These are phyloP conservation scores for Pseudanteris insignis DNA, from an alignment of 2,888 invertebrate species.

Conservation along the genomic window DNA sequence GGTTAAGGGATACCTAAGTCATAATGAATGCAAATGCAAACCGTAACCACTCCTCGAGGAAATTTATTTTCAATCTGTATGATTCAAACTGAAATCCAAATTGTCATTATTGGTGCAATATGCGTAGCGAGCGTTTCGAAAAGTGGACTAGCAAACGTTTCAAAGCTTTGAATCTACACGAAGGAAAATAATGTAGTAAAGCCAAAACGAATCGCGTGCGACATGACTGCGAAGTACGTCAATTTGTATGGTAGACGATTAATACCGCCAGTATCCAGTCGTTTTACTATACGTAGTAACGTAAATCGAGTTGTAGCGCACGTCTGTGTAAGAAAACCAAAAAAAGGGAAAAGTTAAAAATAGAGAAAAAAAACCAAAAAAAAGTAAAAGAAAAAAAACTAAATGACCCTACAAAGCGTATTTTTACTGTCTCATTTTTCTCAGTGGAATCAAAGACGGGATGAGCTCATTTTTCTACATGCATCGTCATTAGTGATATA, in stretches of 20 bases:
- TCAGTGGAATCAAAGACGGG: constrained; percentile 58
- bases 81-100: constrained; percentile 46
- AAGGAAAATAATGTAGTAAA: constrained; percentile 31
- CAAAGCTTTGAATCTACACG: constrained; percentile 62
- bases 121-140: constrained; percentile 63
- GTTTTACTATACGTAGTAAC: constrained; percentile 8
- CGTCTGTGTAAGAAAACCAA: constrained; percentile 2
- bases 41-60: constrained; percentile 26
- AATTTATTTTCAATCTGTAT: constrained; percentile 28
- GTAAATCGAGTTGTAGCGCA: constrained; percentile 12
- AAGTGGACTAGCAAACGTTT: constrained; percentile 60
- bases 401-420: constrained; percentile 8
- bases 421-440: constrained; percentile 33
- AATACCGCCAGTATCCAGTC: background rate
- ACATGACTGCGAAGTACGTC: constrained; percentile 10
- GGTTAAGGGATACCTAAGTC: too few species aligned
- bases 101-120: constrained; percentile 61
- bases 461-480: constrained; percentile 66
- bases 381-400: too few species aligned
- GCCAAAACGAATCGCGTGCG: constrained; percentile 23
- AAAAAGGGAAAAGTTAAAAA: too few species aligned
- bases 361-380: too few species aligned
- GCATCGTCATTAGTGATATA: constrained; percentile 59
- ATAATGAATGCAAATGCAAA: too few species aligned
- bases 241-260: constrained; percentile 7